phyloP scores from a whole-genome alignment of 2,797 vertebrate genomes.

The Mus caroli region DNA sequence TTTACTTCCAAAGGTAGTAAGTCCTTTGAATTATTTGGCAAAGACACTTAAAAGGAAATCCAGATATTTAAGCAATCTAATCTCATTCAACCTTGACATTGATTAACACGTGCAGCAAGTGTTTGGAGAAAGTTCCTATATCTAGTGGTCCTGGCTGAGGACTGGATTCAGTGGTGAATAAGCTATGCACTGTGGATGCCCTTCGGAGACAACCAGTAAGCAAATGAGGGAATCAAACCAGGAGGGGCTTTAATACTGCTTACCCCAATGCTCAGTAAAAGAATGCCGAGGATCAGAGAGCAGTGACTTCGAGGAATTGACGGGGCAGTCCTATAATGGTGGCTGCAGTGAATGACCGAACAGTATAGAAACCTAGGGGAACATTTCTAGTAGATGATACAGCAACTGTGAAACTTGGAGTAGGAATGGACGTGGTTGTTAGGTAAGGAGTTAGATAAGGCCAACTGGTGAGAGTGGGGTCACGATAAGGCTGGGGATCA shows the following conservation, averaged over 20 bases:
- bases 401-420: not conserved
- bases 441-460: not conserved
- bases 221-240: not conserved
- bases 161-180: not conserved
- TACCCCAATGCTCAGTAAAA: not conserved
- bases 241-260: not conserved
- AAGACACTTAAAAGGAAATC: conserved; percentile 2
- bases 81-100: not conserved
- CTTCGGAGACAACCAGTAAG: not conserved
- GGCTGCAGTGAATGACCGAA: not conserved
- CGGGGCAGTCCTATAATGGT: not conserved
- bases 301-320: not conserved
- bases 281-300: not conserved
- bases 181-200: not conserved
- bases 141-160: not conserved
- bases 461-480: too few species aligned
- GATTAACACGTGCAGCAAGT: not conserved
- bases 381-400: not conserved
- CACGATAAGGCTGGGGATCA: fast-evolving
- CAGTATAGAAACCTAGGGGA: not conserved
- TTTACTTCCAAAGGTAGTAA: not conserved
- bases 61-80: not conserved
- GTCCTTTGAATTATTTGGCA: not conserved
- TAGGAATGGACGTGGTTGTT: not conserved
- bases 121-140: not conserved